These are phyloP conservation scores for Hyposoter dolosus DNA, from an alignment of 2,888 invertebrate species.

Conservation along the genomic window DNA sequence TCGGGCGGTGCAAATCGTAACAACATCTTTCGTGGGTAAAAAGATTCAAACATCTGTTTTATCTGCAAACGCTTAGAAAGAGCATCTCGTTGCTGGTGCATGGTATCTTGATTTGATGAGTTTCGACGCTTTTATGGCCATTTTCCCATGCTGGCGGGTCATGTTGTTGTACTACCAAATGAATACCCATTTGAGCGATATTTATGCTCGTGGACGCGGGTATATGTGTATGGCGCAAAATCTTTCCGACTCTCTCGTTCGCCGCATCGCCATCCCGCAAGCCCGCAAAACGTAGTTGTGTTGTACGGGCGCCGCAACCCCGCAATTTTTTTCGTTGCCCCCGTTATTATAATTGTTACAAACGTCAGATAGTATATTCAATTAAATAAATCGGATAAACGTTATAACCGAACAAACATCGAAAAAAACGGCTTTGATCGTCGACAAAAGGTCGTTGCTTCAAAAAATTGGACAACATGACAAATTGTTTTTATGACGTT, in stretches of 20 bases:
- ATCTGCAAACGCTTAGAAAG: too few relatives aligned
- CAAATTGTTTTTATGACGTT: constrained; percentile 37
- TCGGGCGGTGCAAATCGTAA: background rate
- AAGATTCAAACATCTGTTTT: background rate
- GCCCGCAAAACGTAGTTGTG: background rate
- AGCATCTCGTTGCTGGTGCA: too few relatives aligned
- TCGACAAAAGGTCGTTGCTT: constrained; percentile 5
- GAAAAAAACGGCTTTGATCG: background rate
- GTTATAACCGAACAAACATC: background rate
- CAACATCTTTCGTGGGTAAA: background rate
- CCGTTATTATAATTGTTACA: constrained; percentile 59
- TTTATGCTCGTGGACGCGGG: too few relatives aligned
- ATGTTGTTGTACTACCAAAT: background rate
- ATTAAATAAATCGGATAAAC: constrained; percentile 54
- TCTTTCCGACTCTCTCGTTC: background rate
- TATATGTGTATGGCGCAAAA: background rate
- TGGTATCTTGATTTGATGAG: too few relatives aligned
- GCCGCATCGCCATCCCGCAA: background rate
- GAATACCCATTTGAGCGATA: too few relatives aligned
- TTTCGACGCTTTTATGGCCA: background rate
- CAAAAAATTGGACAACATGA: constrained; percentile 48
- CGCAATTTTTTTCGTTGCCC: background rate
- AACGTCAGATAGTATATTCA: constrained; percentile 66
- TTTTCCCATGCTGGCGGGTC: too few relatives aligned
- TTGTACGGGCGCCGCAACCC: constrained; percentile 7